Conservation (phyloP, 1,140 invertebrate genomes). For the Laupala kohalensis region DNA sequence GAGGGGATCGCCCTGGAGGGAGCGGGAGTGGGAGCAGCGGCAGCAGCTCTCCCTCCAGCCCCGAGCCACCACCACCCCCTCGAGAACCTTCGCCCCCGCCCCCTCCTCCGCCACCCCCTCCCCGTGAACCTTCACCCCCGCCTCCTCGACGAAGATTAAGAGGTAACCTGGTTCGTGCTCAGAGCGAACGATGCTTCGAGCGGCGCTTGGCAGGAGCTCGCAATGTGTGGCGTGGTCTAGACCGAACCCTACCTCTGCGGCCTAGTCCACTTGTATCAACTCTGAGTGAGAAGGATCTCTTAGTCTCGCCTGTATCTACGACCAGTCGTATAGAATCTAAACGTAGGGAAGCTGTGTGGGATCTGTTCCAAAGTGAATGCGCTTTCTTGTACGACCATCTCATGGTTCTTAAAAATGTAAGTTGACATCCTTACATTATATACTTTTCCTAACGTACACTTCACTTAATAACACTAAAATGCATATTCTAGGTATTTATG, state of each 20-base stretch:
- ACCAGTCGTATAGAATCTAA: conserved; percentile 23
- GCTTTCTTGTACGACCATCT: conserved; percentile 54
- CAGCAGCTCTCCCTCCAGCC: neutral
- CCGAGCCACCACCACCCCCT: neutral
- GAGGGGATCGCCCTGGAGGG: conserved; percentile 1
- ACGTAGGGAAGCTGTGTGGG: conserved; percentile 49
- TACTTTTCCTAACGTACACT: neutral
- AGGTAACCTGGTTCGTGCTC: conserved; percentile 18
- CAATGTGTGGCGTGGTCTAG: conserved; percentile 13
- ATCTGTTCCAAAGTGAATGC: conserved; percentile 54
- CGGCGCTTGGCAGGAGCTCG: conserved; percentile 14
- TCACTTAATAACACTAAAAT: too few relatives aligned
- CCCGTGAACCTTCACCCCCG: neutral
- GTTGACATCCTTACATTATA: conserved; percentile 17
- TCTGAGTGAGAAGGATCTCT: conserved; percentile 17
- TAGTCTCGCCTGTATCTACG: conserved; percentile 16
- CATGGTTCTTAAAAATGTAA: conserved; percentile 57
- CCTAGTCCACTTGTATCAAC: conserved; percentile 16
- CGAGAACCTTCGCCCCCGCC: neutral
- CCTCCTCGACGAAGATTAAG: conserved; percentile 1
- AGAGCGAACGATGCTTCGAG: conserved; percentile 19
- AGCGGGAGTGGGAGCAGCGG: conserved; percentile 10
- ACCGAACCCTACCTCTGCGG: conserved; percentile 12
- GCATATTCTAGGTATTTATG: conserved; percentile 47
- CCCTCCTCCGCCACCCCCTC: neutral